Conservation (phyloP, 2,888 invertebrate genomes). For the Drosophila villosipedis region DNA sequence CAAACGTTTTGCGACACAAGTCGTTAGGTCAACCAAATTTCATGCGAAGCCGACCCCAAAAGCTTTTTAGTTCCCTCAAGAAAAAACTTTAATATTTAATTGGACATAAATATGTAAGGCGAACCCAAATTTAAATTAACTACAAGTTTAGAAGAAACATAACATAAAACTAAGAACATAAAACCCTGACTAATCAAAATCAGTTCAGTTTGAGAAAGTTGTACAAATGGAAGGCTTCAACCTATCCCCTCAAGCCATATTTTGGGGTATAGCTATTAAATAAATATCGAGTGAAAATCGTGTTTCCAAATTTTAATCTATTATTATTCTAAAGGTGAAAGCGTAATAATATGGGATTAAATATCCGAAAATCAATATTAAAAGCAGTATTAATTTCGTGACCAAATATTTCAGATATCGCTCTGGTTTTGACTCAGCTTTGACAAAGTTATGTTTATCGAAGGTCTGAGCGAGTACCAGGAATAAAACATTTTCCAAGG, state of each 20-base stretch:
- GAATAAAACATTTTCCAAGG: neutral
- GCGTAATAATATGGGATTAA: neutral
- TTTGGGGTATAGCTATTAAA: neutral
- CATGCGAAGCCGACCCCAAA: neutral
- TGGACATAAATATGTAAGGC: neutral
- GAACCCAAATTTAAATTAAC: neutral
- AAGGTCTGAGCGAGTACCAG: neutral
- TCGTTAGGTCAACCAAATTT: conserved; percentile 7
- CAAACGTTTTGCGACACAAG: conserved; percentile 20
- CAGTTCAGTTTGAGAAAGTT: neutral
- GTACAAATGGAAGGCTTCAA: neutral
- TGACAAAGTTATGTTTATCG: neutral
- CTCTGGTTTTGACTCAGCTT: neutral
- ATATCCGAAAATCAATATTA: neutral
- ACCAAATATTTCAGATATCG: neutral
- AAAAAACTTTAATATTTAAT: conserved; percentile 1
- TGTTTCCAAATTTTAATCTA: neutral
- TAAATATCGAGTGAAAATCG: neutral
- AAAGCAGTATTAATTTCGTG: neutral
- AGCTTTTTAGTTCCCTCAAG: neutral
- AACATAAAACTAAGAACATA: neutral
- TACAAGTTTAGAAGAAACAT: neutral
- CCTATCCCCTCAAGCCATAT: neutral
- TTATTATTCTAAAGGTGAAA: neutral
- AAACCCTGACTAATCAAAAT: neutral